These are phyloP conservation scores for Zaprionus obscuricornis DNA, from an alignment of 2,888 invertebrate genomes.

Conservation along the genomic window DNA sequence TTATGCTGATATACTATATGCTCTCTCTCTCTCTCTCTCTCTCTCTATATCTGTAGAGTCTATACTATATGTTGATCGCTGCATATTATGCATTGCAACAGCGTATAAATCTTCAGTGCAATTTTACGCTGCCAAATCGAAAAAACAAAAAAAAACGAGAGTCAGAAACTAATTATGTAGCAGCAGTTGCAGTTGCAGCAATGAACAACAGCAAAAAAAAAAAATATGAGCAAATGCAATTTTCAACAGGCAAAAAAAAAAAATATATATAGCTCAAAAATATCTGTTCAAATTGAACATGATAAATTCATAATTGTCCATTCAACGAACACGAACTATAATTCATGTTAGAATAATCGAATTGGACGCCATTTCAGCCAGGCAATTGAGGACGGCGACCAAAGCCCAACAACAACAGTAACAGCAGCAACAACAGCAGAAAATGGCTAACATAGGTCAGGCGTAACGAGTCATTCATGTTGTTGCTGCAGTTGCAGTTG, in stretches of 20 bases:
- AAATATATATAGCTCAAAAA: constrained; percentile 59
- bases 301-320: constrained; percentile 80
- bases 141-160: constrained; percentile 3
- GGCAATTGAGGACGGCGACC: constrained; percentile 75
- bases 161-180: constrained; percentile 69
- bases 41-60: no score
- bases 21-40: no score
- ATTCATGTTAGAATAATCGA: constrained; percentile 79
- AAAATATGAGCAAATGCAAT: constrained; percentile 56
- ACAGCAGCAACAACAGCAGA: constrained; percentile 36
- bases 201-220: constrained; percentile 26
- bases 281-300: constrained; percentile 79
- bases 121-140: constrained; percentile 38
- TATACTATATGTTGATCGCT: not conserved
- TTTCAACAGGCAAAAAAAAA: constrained; percentile 31
- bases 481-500: constrained; percentile 35
- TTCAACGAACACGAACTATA: constrained; percentile 79
- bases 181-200: constrained; percentile 29
- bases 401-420: constrained; percentile 59
- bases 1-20: no score
- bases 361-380: constrained; percentile 78
- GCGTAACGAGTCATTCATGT: constrained; percentile 77
- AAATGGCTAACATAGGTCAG: constrained; percentile 74
- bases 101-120: constrained; percentile 53
- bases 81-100: constrained; percentile 43